Conservation (phyloP, 2,888 invertebrate species). For the Rotaria macrura region DNA sequence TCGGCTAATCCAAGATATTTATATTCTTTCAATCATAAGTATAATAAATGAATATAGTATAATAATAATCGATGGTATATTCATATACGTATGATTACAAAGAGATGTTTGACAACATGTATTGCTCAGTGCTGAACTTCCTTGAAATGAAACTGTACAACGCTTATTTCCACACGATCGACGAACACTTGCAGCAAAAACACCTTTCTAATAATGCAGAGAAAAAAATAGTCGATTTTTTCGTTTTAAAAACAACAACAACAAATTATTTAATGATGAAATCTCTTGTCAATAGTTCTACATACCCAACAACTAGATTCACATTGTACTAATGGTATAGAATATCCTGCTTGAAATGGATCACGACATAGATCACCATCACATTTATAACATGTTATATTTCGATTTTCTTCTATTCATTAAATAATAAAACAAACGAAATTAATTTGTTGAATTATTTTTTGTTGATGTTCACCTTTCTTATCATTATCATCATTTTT, state of each 20-base stretch:
- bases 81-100: neutral
- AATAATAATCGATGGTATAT: neutral
- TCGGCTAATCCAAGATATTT: neutral
- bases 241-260: neutral
- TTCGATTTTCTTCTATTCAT: neutral
- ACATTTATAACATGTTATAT: conserved; percentile 1
- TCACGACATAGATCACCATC: neutral
- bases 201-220: neutral
- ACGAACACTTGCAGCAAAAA: conserved; percentile 6
- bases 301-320: neutral
- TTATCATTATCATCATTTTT: neutral
- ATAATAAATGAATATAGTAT: neutral
- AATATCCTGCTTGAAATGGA: neutral
- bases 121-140: neutral
- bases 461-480: neutral
- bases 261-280: too few species aligned
- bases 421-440: neutral
- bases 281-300: too few species aligned
- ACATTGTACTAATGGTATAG: neutral
- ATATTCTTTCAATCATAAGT: neutral
- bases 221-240: neutral
- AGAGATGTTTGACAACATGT: neutral
- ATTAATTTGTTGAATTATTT: neutral
- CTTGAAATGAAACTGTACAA: neutral
- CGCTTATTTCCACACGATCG: neutral